phyloP scores from a whole-genome alignment of 2,113 vertebrate species.

The Phocoena sinus region DNA sequence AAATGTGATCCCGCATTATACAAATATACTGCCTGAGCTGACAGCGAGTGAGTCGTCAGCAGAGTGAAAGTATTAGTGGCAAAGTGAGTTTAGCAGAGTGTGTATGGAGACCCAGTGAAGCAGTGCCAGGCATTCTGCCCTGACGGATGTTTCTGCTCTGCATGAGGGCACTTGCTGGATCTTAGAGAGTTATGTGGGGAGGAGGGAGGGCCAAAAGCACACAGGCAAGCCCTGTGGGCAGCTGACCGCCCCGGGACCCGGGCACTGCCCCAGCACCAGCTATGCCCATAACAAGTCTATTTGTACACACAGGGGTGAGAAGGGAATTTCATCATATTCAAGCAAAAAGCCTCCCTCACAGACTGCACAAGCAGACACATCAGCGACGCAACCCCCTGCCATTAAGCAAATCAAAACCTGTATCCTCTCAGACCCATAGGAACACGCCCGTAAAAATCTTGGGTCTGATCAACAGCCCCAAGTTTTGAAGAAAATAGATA shows the following conservation, averaged over 20 bases:
- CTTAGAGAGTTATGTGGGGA: rapidly evolving
- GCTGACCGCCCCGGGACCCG: rapidly evolving
- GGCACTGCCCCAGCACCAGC: background rate
- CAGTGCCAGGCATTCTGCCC: constrained; percentile 23
- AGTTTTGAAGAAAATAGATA: background rate
- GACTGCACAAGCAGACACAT: background rate
- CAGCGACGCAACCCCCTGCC: rapidly evolving
- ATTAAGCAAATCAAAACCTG: background rate
- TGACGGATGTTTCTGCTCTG: background rate
- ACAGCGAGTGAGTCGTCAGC: background rate
- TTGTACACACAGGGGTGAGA: background rate
- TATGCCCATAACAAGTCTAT: background rate
- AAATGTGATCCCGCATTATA: background rate
- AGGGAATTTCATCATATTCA: background rate
- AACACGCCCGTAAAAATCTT: rapidly evolving
- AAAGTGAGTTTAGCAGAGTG: background rate
- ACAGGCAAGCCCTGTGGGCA: rapidly evolving
- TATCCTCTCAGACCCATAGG: background rate
- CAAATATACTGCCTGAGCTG: constrained; percentile 1
- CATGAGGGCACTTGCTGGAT: rapidly evolving
- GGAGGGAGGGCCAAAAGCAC: background rate
- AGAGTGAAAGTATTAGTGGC: background rate
- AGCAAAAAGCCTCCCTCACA: background rate
- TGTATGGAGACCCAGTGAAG: background rate
- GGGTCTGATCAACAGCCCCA: background rate